Conservation (phyloP, 2,113 vertebrate species). For the Paraplagusia blochii region DNA sequence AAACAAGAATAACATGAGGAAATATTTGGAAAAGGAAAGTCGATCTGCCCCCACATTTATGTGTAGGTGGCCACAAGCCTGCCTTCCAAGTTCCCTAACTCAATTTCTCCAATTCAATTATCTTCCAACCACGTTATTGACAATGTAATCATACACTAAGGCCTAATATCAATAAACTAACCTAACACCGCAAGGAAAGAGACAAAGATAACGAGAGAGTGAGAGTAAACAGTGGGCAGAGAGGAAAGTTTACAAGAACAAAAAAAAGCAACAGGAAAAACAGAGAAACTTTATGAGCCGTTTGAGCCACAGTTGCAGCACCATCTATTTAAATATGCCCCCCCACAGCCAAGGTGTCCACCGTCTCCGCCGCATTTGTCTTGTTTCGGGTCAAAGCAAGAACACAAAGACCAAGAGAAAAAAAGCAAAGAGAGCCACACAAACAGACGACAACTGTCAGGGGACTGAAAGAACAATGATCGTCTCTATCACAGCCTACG, state of each 20-base stretch:
- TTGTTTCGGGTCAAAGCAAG: slow-evolving; percentile 48
- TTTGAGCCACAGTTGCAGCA: slow-evolving; percentile 26
- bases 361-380: slow-evolving; percentile 36
- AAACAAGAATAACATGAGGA: slow-evolving; percentile 27
- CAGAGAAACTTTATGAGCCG: slow-evolving; percentile 35
- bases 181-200: slow-evolving; percentile 32
- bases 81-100: slow-evolving; percentile 64
- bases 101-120: slow-evolving; percentile 76
- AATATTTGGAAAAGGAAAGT: slow-evolving; percentile 61
- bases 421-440: slow-evolving; percentile 34
- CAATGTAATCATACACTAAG: slow-evolving; percentile 62
- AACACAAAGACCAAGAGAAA: slow-evolving; percentile 46
- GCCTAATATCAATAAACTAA: slow-evolving; percentile 50
- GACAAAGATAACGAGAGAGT: slow-evolving; percentile 11
- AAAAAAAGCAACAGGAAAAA: slow-evolving; percentile 34
- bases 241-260: slow-evolving; percentile 29
- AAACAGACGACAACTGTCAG: slow-evolving; percentile 43
- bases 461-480: slow-evolving; percentile 47
- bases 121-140: slow-evolving; percentile 66
- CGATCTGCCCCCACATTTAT: slow-evolving; percentile 55
- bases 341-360: slow-evolving; percentile 32
- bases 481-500: slow-evolving; percentile 63
- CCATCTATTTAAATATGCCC: slow-evolving; percentile 31
- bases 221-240: slow-evolving; percentile 20
- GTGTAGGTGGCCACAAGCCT: slow-evolving; percentile 39